phyloP scores from a whole-genome alignment of 2,888 invertebrate genomes.

The Cataglyphis livida region DNA sequence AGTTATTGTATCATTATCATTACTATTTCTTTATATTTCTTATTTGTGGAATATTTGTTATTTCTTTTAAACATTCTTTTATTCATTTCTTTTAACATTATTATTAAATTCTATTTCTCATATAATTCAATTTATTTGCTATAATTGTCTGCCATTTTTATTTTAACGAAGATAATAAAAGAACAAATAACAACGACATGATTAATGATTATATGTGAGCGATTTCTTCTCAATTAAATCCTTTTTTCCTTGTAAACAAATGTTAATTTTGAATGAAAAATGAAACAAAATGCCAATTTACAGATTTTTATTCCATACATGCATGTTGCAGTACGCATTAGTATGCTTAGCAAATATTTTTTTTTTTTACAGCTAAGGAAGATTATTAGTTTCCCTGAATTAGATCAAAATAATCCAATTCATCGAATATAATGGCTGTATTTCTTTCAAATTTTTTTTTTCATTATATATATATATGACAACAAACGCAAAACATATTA shows the following conservation, averaged over 20 bases:
- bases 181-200: background rate
- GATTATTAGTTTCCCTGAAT: conserved; percentile 17
- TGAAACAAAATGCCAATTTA: conserved; percentile 28
- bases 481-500: conserved; percentile 72
- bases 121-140: conserved; percentile 40
- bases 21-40: background rate
- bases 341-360: conserved; percentile 14
- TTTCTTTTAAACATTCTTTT: background rate
- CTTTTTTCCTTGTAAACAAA: conserved; percentile 13
- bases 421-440: background rate
- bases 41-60: conserved; percentile 10
- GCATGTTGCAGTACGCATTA: conserved; percentile 35
- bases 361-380: conserved; percentile 16
- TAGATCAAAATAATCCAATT: background rate
- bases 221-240: conserved; percentile 17
- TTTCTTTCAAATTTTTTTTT: background rate
- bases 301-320: conserved; percentile 28
- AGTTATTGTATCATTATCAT: background rate
- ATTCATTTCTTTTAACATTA: background rate
- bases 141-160: conserved; percentile 19
- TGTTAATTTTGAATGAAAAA: conserved; percentile 44
- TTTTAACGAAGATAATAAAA: conserved; percentile 30
- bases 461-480: conserved; percentile 59
- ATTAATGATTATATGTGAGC: conserved; percentile 6
- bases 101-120: background rate